Conservation (phyloP, 2,113 vertebrate species). For the Ammodytes marinus region DNA sequence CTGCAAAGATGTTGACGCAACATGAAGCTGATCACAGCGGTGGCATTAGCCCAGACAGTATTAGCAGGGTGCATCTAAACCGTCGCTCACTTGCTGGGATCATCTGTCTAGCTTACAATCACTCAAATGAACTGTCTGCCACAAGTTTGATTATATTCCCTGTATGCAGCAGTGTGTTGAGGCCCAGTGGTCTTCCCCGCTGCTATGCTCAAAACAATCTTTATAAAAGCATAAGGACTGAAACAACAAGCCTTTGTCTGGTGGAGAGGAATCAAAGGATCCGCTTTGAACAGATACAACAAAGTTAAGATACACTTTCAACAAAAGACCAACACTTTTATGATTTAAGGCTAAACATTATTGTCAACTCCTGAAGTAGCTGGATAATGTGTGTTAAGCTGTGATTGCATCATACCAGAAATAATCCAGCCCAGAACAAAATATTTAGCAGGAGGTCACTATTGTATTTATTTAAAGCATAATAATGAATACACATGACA, state of each 20-base stretch:
- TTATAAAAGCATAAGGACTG: conserved; percentile 33
- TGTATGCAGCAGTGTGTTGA: conserved; percentile 6
- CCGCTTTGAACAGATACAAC: conserved; percentile 23
- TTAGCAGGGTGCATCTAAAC: background rate
- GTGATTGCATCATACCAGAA: background rate
- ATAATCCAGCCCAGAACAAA: no score
- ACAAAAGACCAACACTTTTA: background rate
- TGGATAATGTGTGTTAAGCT: background rate
- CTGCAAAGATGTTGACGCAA: background rate
- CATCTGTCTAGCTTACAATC: background rate
- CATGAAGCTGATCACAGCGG: background rate
- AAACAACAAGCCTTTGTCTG: conserved; percentile 21
- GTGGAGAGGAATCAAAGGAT: conserved; percentile 34
- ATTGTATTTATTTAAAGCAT: background rate
- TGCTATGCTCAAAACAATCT: conserved; percentile 34
- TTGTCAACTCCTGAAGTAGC: background rate
- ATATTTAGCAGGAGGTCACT: no score
- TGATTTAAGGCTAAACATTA: background rate
- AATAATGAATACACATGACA: background rate
- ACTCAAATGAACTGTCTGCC: conserved; percentile 22
- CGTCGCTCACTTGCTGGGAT: background rate
- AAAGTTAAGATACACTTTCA: background rate
- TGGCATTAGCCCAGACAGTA: background rate
- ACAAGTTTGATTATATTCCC: conserved; percentile 5
- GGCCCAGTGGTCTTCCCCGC: background rate